A percentile compares a stretch with the other conserved stretches of the same genome.
Evolutionary conservation across 1,140 invertebrate species (phyloP).

Genomic region (Bemisia tabaci): DNA sequence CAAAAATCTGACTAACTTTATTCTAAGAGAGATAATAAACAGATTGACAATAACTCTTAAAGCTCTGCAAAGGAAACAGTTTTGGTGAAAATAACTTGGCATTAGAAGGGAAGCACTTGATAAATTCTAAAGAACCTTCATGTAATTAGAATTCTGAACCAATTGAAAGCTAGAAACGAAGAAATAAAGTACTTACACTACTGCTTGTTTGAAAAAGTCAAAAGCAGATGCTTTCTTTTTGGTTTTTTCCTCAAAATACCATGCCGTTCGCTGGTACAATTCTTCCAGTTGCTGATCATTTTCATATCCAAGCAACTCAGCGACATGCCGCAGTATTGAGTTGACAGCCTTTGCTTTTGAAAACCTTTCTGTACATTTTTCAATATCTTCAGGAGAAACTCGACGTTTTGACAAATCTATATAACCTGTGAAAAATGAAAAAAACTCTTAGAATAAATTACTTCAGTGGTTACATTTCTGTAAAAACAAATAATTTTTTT

Average conservation of each 20-base stretch:
- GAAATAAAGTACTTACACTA: conserved; percentile 54
- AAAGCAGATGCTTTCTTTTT: conserved; percentile 92
- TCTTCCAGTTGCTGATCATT: conserved; percentile 87
- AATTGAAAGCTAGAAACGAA: too few relatives aligned
- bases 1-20: too few relatives aligned
- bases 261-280: conserved; percentile 94
- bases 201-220: conserved; percentile 97
- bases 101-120: too few relatives aligned
- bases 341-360: conserved; percentile 98
- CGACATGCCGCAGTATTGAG: conserved; percentile 93
- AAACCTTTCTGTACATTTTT: conserved; percentile 96
- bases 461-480: too few relatives aligned
- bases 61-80: too few relatives aligned
- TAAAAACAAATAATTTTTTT: too few relatives aligned
- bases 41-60: too few relatives aligned
- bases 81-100: too few relatives aligned
- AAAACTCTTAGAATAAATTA: too few relatives aligned
- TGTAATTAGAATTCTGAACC: too few relatives aligned
- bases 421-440: conserved; percentile 52
- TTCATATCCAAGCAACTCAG: conserved; percentile 84
- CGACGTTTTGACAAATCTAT: conserved; percentile 98
- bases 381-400: conserved; percentile 94
- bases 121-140: too few relatives aligned
- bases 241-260: conserved; percentile 96
- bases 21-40: too few relatives aligned